These are phyloP conservation scores for Drosophila parvula DNA, from an alignment of 1,140 invertebrate species.

Conservation along the genomic window DNA sequence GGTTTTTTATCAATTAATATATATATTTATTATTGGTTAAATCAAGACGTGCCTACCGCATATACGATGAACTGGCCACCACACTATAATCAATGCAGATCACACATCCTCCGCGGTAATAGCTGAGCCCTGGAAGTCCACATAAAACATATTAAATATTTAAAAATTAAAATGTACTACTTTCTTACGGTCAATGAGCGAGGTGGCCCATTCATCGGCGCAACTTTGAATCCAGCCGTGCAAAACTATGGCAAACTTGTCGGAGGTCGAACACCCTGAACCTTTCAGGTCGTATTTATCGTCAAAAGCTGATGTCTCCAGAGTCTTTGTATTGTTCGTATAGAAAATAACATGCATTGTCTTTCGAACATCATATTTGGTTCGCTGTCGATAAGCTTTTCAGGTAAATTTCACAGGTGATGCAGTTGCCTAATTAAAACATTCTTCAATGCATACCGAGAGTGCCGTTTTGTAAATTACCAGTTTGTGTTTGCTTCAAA, in stretches of 20 bases:
- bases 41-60: constrained; percentile 31
- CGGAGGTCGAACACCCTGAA: constrained; percentile 55
- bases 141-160: not conserved
- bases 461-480: constrained; percentile 32
- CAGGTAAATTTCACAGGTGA: not conserved
- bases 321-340: constrained; percentile 65
- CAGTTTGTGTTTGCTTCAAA: constrained; percentile 14
- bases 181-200: constrained; percentile 77
- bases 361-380: constrained; percentile 48
- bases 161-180: not conserved
- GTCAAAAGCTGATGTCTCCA: constrained; percentile 42
- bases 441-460: constrained; percentile 28
- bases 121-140: constrained; percentile 63
- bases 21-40: not conserved
- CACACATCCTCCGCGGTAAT: constrained; percentile 77
- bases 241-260: constrained; percentile 75
- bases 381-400: constrained; percentile 33
- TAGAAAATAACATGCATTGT: constrained; percentile 61
- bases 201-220: constrained; percentile 65
- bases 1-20: not conserved
- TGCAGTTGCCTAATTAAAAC: not conserved
- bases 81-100: constrained; percentile 80
- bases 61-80: constrained; percentile 65
- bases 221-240: constrained; percentile 83
- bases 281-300: constrained; percentile 39